These are phyloP conservation scores for Daubentonia madagascariensis DNA, from an alignment of 2,113 vertebrate species.

Conservation along the genomic window DNA sequence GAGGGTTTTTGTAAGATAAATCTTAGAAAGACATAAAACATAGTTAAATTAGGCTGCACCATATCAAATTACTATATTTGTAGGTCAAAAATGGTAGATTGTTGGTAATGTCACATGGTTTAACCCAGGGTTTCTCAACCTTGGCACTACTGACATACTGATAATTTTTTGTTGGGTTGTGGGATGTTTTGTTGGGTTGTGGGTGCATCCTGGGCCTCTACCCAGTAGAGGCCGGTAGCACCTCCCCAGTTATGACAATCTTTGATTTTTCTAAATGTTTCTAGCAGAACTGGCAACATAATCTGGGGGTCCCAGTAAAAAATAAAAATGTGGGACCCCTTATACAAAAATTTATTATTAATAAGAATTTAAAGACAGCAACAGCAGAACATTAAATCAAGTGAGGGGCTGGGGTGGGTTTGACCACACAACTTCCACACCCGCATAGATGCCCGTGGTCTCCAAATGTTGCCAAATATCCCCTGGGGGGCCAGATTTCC, in stretches of 20 bases:
- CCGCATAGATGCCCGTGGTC: neutral
- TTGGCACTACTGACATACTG: neutral
- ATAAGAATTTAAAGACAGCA: neutral
- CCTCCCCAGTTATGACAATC: neutral
- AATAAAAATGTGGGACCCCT: neutral
- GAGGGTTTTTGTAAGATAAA: neutral
- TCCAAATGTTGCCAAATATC: neutral
- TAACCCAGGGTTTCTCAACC: neutral
- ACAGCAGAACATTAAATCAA: neutral
- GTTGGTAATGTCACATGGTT: neutral
- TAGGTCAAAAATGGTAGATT: neutral
- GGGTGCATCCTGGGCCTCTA: neutral
- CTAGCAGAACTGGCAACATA: neutral
- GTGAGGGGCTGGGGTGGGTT: neutral
- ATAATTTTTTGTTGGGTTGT: neutral
- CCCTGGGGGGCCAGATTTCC: neutral
- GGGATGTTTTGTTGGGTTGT: neutral
- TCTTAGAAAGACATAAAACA: neutral
- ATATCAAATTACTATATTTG: neutral
- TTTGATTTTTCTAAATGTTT: neutral
- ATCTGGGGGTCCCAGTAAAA: neutral
- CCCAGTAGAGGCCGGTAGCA: neutral
- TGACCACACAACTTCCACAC: accelerated
- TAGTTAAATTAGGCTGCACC: neutral
- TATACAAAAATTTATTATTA: neutral